These are phyloP conservation scores for Rotaria socialis DNA, from an alignment of 2,888 invertebrate genomes.

Conservation along the genomic window DNA sequence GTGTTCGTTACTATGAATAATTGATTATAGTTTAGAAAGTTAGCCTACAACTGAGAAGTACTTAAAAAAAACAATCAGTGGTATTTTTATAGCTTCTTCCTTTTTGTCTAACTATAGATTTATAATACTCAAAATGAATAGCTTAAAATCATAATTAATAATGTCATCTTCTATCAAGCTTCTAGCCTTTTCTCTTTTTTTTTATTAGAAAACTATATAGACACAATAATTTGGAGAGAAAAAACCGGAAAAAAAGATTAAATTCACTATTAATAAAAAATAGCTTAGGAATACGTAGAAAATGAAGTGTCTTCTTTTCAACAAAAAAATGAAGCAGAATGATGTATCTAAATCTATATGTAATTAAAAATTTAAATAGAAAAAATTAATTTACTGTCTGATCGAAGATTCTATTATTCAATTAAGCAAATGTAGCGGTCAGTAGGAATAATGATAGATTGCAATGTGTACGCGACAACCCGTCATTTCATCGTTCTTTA, in stretches of 20 bases:
- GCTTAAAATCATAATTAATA: conserved; percentile 70
- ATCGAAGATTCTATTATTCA: background rate
- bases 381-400: conserved; percentile 82
- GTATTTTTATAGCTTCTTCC: background rate
- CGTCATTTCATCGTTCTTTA: background rate
- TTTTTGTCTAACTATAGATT: conserved; percentile 48
- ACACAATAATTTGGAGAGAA: background rate
- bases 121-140: conserved; percentile 61
- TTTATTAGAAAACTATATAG: no score
- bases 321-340: conserved; percentile 63
- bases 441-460: background rate
- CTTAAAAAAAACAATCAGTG: background rate
- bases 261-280: conserved; percentile 61
- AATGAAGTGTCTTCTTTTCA: conserved; percentile 66
- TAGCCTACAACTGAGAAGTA: background rate
- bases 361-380: conserved; percentile 73
- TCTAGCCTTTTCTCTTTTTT: conserved; percentile 63
- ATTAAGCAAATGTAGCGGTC: background rate
- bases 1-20: background rate
- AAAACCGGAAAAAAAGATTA: background rate
- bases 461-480: background rate
- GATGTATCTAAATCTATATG: conserved; percentile 68
- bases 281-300: conserved; percentile 84
- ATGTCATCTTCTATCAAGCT: conserved; percentile 79
- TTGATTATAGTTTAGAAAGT: background rate